phyloP scores from a whole-genome alignment of 1,140 invertebrate genomes.

The Rhynchophorus ferrugineus region DNA sequence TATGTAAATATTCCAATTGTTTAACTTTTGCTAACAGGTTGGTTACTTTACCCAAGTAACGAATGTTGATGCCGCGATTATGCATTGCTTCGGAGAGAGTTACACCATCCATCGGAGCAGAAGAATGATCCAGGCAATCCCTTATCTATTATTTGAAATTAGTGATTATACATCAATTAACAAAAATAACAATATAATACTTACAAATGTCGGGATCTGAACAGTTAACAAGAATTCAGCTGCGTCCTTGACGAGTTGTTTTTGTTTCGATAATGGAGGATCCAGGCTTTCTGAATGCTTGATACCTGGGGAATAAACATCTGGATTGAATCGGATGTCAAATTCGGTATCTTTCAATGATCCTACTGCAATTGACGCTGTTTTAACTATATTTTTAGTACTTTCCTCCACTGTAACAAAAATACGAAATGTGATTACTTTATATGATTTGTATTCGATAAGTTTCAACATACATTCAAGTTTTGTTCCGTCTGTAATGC shows the following conservation, averaged over 20 bases:
- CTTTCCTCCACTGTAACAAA: slow-evolving; percentile 66
- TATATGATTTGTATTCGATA: too few relatives aligned
- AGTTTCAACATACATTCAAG: slow-evolving; percentile 56
- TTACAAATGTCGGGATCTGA: slow-evolving; percentile 91
- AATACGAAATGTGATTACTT: slow-evolving; percentile 6
- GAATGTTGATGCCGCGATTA: slow-evolving; percentile 90
- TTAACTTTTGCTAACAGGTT: slow-evolving; percentile 69
- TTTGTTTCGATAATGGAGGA: slow-evolving; percentile 67
- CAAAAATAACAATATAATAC: too few relatives aligned
- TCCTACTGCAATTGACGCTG: slow-evolving; percentile 81
- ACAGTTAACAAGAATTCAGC: slow-evolving; percentile 88
- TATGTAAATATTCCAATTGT: slow-evolving; percentile 78
- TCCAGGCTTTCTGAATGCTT: slow-evolving; percentile 67
- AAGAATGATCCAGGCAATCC: slow-evolving; percentile 86
- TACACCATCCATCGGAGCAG: slow-evolving; percentile 88
- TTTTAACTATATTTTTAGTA: slow-evolving; percentile 81
- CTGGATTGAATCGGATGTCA: slow-evolving; percentile 96
- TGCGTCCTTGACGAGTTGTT: slow-evolving; percentile 86
- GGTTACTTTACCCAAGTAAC: slow-evolving; percentile 88
- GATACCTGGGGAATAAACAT: slow-evolving; percentile 93
- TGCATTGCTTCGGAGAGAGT: slow-evolving; percentile 93
- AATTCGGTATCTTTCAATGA: slow-evolving; percentile 92
- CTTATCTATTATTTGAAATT: slow-evolving; percentile 50
- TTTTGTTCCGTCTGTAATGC: slow-evolving; percentile 78
- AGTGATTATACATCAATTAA: background rate